Evolutionary conservation across 1,140 invertebrate species (phyloP).

Genomic region (Drosophila biarmipes): DNA sequence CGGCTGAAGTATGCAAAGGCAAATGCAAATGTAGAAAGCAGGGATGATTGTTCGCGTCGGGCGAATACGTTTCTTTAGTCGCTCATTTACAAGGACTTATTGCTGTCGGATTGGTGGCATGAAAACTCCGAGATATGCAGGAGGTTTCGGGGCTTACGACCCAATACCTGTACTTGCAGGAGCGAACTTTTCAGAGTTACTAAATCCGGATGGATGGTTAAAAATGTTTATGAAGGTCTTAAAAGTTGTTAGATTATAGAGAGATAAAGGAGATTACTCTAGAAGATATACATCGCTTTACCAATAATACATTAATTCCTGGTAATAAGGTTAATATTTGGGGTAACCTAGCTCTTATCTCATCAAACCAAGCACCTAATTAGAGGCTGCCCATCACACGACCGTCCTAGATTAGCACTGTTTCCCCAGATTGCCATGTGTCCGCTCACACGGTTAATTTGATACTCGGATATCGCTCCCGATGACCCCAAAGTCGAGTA

Average conservation of each 20-base stretch:
- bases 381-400: constrained; percentile 1
- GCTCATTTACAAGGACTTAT: constrained; percentile 35
- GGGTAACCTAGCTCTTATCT: too few relatives aligned
- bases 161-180: not conserved
- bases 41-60: constrained; percentile 23
- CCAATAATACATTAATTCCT: too few relatives aligned
- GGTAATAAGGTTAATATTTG: too few relatives aligned
- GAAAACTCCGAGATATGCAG: not conserved
- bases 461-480: not conserved
- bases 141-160: not conserved
- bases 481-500: constrained; percentile 19
- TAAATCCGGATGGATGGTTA: not conserved
- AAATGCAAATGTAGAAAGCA: constrained; percentile 31
- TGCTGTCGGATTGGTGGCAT: constrained; percentile 1
- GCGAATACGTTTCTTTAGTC: constrained; percentile 21
- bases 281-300: too few relatives aligned
- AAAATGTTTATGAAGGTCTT: too few relatives aligned
- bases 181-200: not conserved
- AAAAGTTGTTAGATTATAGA: too few relatives aligned
- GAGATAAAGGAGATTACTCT: too few relatives aligned
- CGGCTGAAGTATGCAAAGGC: constrained; percentile 38
- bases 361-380: not conserved
- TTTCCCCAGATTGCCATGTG: constrained; percentile 12
- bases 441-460: constrained; percentile 1
- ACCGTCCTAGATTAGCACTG: constrained; percentile 17